Evolutionary conservation across 2,888 invertebrate genomes (phyloP).

Genomic region (Odontothrips loti): DNA sequence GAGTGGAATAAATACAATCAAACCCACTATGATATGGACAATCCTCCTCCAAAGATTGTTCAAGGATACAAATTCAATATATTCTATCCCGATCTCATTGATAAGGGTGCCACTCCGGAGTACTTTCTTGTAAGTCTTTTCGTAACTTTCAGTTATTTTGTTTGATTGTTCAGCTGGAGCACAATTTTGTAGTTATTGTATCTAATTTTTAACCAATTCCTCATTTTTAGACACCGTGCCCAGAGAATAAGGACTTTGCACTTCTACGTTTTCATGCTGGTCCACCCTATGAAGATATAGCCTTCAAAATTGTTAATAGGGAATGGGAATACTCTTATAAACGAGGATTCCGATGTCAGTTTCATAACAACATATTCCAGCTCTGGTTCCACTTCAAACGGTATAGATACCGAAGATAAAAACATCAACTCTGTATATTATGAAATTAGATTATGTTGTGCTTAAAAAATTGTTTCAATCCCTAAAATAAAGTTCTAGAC

Average conservation of each 20-base stretch:
- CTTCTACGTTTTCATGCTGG: conserved; percentile 94
- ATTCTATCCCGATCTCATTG: conserved; percentile 98
- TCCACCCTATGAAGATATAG: conserved; percentile 98
- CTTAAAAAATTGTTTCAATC: neutral
- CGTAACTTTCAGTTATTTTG: neutral
- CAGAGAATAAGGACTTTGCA: conserved; percentile 92
- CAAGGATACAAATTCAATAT: conserved; percentile 99
- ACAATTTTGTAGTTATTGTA: neutral
- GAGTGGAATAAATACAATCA: conserved; percentile 99
- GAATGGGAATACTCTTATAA: conserved; percentile 99
- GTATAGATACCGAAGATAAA: conserved; percentile 83
- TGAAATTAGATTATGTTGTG: neutral
- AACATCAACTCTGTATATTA: neutral
- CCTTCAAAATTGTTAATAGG: conserved; percentile 96
- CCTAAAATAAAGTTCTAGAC: too few relatives aligned
- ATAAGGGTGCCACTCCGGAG: conserved; percentile 86
- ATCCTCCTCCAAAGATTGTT: conserved; percentile 99
- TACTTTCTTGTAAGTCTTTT: conserved; percentile 71
- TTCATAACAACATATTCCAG: conserved; percentile 99
- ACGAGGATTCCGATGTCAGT: conserved; percentile 96
- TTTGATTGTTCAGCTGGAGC: neutral
- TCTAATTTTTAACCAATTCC: conserved; percentile 27
- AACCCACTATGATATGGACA: conserved; percentile 99
- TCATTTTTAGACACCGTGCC: conserved; percentile 70
- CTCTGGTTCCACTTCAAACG: conserved; percentile 99